Evolutionary conservation across 1,140 invertebrate species (phyloP), one percentile per base, ranked within the genome.

Genomic region (Drosophila sulfurigaster): DNA sequence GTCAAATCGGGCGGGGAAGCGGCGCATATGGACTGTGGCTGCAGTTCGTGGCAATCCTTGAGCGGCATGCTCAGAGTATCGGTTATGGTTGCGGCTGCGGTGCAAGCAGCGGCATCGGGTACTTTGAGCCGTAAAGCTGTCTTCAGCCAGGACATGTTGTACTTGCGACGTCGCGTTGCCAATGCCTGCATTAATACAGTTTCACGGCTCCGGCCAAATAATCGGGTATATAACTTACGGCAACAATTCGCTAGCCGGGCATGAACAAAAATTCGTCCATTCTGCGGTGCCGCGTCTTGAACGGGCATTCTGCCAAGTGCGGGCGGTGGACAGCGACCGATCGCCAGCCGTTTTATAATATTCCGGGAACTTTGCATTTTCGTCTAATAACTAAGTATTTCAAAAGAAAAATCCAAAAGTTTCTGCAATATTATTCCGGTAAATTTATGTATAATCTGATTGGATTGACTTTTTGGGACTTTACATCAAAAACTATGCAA

Each of bases 71-170:
- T 41, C 1, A 64, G n/a, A 10, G 30, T 35, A 5, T 75, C 66
- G 8, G 30, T 32, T 7, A 32, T 6, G 5, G 30, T 32, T 32
- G 6, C 7, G 20, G 20, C 20, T 25, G 20, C 20, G 20, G 20
- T 0, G 30, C 1, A 1, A 3, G 38, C 3, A 3, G 20, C 30
- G 6, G 5, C 30, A 15, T 54, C 51, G 1, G 4, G 13, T 30
- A 28, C 5, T 2, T 41, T 28, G 0, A 78, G 30, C 1, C 20
- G 20, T 11, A 56, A 48, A 1, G 54, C 20, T 5, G 74, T 3
- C 16, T 70, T 78, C 11, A 78, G 16, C 59, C 59, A 78, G 20
- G 30, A 28, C 71, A 75, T 59, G 38, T 78, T 20, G 4, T 28
- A 51, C 7, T 32, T 54, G 13, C 32, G 30, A 1, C 46, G 70